Percentiles rank a stretch among this genome's conserved stretches.
Conservation (phyloP, 2,113 vertebrate genomes). For the Oncorhynchus mykiss region DNA sequence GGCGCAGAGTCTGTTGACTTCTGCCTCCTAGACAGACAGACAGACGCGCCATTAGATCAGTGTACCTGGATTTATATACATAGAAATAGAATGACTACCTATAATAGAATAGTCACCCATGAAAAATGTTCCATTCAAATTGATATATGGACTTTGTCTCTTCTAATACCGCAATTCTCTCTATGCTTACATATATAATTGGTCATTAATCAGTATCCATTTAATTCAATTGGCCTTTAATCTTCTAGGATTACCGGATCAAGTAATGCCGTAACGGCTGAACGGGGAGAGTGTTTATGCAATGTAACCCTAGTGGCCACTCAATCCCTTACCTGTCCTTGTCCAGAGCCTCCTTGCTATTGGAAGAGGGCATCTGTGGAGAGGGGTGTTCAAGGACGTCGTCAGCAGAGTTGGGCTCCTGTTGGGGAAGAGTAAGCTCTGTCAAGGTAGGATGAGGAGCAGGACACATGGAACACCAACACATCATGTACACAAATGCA, state of each 20-base stretch:
- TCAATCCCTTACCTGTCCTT: conserved; percentile 64
- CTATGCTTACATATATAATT: too few species aligned
- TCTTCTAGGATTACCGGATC: not conserved
- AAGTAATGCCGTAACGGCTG: not conserved
- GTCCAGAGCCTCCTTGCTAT: conserved; percentile 71
- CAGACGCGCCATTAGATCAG: not conserved
- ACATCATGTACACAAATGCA: too few species aligned
- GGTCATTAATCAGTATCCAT: not conserved
- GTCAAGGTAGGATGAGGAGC: not conserved
- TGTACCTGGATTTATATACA: not conserved
- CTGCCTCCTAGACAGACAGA: conserved; percentile 23
- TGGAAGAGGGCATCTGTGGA: conserved; percentile 64
- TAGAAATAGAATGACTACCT: not conserved
- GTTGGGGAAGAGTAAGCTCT: not conserved
- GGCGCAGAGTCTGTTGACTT: conserved; percentile 79
- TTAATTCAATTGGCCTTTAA: not conserved
- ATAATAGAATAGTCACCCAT: too few species aligned
- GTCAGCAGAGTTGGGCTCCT: conserved; percentile 59
- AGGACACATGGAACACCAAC: too few species aligned
- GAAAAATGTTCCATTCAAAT: too few species aligned
- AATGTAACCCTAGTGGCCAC: not conserved
- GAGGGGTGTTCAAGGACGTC: conserved; percentile 66
- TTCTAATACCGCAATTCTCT: too few species aligned
- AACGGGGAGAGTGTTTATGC: not conserved
- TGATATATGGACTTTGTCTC: too few species aligned